phyloP scores from a whole-genome alignment of 2,113 vertebrate species.

The Furnarius figulus region DNA sequence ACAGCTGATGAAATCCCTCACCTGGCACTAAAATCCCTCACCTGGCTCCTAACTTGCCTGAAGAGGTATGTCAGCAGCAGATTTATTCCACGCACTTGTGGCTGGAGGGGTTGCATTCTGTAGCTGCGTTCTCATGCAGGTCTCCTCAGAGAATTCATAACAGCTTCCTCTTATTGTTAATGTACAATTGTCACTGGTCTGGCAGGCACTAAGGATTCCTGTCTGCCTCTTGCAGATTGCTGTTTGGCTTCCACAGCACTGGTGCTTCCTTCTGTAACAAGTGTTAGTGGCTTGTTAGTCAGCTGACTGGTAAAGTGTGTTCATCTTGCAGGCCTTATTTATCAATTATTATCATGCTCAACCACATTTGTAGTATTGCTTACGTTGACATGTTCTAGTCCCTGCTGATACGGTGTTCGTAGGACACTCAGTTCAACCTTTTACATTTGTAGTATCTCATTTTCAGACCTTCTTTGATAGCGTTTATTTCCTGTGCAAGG shows the following conservation, averaged over 20 bases:
- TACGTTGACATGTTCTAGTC: neutral
- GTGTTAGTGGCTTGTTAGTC: neutral
- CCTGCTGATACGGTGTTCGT: rapidly evolving
- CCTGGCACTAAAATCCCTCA: neutral
- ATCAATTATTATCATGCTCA: neutral
- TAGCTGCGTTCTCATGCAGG: neutral
- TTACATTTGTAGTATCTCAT: neutral
- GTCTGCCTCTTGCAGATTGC: neutral
- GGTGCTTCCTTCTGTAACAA: neutral
- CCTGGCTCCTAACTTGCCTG: neutral
- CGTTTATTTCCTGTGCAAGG: neutral
- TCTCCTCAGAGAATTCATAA: neutral
- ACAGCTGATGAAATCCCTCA: neutral
- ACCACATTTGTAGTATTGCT: neutral
- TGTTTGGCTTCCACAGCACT: neutral
- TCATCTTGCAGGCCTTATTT: neutral
- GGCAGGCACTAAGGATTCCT: neutral
- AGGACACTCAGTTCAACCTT: neutral
- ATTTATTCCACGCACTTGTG: neutral
- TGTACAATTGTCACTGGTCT: neutral
- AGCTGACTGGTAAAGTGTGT: neutral
- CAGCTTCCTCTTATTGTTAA: neutral
- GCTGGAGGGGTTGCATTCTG: neutral
- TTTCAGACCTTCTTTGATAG: neutral
- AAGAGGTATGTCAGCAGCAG: neutral